Conservation (phyloP, 2,888 invertebrate genomes). For the Macrophya alboannulata region DNA sequence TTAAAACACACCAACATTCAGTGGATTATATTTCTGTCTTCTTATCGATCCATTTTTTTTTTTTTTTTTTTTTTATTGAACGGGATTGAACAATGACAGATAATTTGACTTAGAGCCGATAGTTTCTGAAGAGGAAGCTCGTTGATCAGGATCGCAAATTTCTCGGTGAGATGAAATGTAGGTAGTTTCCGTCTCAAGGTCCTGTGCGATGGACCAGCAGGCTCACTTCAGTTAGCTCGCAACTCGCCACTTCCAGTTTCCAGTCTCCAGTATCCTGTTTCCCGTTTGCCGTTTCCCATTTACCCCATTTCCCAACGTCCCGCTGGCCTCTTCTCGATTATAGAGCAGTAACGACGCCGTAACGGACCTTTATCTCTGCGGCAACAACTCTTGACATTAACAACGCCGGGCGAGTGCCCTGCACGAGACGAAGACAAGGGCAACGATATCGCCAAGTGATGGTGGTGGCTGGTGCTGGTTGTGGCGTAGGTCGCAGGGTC, state of each 20-base stretch:
- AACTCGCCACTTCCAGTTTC: conserved; percentile 25
- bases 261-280: neutral
- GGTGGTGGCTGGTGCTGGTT: neutral
- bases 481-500: conserved; percentile 32
- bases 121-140: neutral
- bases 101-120: neutral
- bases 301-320: conserved; percentile 18
- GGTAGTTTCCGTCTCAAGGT: conserved; percentile 24
- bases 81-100: neutral
- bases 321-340: conserved; percentile 32
- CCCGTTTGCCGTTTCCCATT: conserved; percentile 18
- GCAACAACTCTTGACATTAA: conserved; percentile 55
- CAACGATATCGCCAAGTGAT: conserved; percentile 7
- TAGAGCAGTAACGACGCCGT: conserved; percentile 50
- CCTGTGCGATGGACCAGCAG: neutral
- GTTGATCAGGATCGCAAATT: conserved; percentile 7
- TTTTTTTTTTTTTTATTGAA: neutral
- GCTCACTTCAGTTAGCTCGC: conserved; percentile 7
- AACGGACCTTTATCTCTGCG: conserved; percentile 52
- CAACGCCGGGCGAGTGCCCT: conserved; percentile 36
- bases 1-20: too few species aligned
- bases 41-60: neutral
- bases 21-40: neutral
- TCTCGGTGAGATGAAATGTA: neutral
- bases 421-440: conserved; percentile 36